Conservation (phyloP, 2,888 invertebrate genomes). For the Cantharis rustica region DNA sequence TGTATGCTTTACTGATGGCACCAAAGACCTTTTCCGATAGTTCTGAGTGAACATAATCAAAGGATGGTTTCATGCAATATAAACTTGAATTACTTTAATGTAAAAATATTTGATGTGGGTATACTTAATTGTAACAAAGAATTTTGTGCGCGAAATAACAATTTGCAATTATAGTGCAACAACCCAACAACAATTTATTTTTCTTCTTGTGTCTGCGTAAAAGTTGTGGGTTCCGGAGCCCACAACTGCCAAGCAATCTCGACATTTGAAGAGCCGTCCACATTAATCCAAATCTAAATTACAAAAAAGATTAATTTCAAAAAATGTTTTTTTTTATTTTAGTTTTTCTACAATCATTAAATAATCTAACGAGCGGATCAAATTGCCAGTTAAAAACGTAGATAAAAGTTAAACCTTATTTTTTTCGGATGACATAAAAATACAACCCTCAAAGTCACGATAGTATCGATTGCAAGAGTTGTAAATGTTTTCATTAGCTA, state of each 20-base stretch:
- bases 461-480: not conserved
- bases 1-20: too few species aligned
- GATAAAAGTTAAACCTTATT: not conserved
- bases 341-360: not conserved
- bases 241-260: not conserved
- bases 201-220: not conserved
- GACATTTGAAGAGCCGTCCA: not conserved
- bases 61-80: too few species aligned
- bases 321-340: not conserved
- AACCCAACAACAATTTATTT: not conserved
- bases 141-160: not conserved
- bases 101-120: not conserved
- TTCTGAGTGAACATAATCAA: too few species aligned
- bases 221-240: not conserved
- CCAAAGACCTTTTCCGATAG: too few species aligned
- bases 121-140: not conserved
- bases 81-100: too few species aligned
- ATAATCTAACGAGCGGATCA: not conserved
- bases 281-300: not conserved
- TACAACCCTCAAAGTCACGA: not conserved
- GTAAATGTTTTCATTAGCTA: not conserved
- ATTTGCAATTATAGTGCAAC: not conserved
- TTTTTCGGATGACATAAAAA: not conserved
- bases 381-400: not conserved
- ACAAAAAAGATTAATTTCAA: not conserved